Evolutionary conservation across 2,888 invertebrate species (phyloP), one percentile per base, ranked within the genome.

Genomic region (Carpatolechia fugitivella): DNA sequence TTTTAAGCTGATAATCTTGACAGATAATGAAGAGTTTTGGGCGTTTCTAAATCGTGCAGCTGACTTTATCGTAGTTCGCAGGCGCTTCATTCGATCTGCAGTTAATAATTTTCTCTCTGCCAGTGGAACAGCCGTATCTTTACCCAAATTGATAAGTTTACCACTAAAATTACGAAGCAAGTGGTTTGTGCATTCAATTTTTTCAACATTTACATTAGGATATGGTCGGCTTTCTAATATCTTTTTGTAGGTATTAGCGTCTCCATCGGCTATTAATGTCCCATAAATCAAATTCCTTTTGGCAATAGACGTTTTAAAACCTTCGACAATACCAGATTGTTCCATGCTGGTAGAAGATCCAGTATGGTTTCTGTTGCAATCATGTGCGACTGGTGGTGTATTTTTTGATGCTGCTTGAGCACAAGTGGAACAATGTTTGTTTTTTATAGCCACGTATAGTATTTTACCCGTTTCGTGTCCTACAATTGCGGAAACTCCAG

Each of bases 361-460:
- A 8, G 13, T 18, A 47, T 58, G 57, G 40, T 61, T 63, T 57
- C 53, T 60, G 20, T 40, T 55, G 29, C 61, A 63, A 1, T 8
- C 33, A 20, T 66, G 62, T 46, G 54, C 47, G 36, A 20, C 40
- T 41, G 51, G 16, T 7, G 11, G 40, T 13, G 11, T 33, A 29
- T 55, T 36, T 54, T 57, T 50, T 35, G 55, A 56, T 36, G 56
- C 41, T 30, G 62, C 62, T 35, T 41, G 33, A 1, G 58, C 61
- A 52, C 66, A 66, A 10, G 58, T 61, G 29, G 44, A 58, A 29
- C 62, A 63, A 44, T 59, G 60, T 54, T 61, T 66, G 36, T 66
- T 66, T 50, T 56, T 59, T 3, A 63, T 49, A 1, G 57, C 60
- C 7, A 63, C 16, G 29, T 49, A 56, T 0, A 66, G 44, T 7